phyloP scores from a whole-genome alignment of 2,113 vertebrate genomes.

The Dasypus novemcinctus region DNA sequence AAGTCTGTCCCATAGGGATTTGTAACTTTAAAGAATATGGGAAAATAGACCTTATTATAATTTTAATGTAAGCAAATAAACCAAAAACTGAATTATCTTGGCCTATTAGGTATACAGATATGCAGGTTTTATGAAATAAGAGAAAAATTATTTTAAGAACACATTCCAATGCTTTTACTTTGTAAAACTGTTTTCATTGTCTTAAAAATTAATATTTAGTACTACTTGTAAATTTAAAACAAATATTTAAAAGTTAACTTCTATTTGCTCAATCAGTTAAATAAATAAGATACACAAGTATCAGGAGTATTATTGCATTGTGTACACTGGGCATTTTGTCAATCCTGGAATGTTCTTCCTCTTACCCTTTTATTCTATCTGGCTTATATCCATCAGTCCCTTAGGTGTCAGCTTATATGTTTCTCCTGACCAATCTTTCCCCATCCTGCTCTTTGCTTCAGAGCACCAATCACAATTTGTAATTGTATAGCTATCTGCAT shows the following conservation, averaged over 20 bases:
- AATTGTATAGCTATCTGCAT: neutral
- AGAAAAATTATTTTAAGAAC: slow-evolving; percentile 29
- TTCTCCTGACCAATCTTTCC: neutral
- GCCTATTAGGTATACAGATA: neutral
- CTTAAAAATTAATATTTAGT: slow-evolving; percentile 48
- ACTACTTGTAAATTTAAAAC: slow-evolving; percentile 17
- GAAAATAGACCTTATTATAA: slow-evolving; percentile 31
- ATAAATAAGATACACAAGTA: neutral
- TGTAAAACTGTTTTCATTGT: neutral
- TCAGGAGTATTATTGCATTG: neutral
- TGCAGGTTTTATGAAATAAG: neutral
- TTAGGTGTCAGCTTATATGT: neutral
- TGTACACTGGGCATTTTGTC: neutral
- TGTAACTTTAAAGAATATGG: neutral
- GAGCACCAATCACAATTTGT: neutral
- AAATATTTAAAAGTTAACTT: slow-evolving; percentile 38
- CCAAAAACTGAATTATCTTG: slow-evolving; percentile 4
- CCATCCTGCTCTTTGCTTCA: neutral
- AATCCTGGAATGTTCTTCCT: neutral
- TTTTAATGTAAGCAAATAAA: slow-evolving; percentile 3
- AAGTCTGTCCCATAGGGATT: slow-evolving; percentile 17
- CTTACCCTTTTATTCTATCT: neutral
- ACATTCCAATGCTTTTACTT: neutral
- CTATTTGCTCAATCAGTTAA: neutral
- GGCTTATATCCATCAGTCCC: neutral